Evolutionary conservation across 2,797 vertebrate species (phyloP).

Genomic region (Novumbra hubbsi): DNA sequence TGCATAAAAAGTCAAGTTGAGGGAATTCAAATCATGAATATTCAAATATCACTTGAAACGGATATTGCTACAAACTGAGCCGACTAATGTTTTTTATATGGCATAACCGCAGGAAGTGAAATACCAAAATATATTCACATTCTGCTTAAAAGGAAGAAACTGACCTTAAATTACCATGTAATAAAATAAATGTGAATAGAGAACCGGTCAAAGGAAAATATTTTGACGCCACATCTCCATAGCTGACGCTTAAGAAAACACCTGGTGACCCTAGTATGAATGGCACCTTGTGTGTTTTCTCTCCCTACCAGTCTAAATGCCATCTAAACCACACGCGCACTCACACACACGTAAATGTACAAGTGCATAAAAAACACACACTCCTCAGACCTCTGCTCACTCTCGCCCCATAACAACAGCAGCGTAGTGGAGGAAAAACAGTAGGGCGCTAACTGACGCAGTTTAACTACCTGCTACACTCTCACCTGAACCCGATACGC

Average conservation of each 20-base stretch:
- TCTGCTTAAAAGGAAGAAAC: slow-evolving; percentile 24
- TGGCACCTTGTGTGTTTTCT: background rate
- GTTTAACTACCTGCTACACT: background rate
- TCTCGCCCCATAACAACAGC: background rate
- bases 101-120: slow-evolving; percentile 28
- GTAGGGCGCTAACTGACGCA: background rate
- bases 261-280: background rate
- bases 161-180: background rate
- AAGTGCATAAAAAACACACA: background rate
- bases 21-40: slow-evolving; percentile 45
- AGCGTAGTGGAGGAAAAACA: background rate
- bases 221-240: slow-evolving; percentile 55
- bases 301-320: background rate
- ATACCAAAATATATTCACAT: slow-evolving; percentile 23
- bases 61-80: slow-evolving; percentile 31
- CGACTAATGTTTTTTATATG: slow-evolving; percentile 26
- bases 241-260: slow-evolving; percentile 17
- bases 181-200: slow-evolving; percentile 14
- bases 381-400: background rate
- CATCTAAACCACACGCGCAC: background rate
- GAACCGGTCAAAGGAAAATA: slow-evolving; percentile 49
- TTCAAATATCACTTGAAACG: slow-evolving; percentile 40
- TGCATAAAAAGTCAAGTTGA: slow-evolving; percentile 25
- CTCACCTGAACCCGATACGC: background rate
- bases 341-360: background rate